Conservation (phyloP, 2,888 invertebrate species). For the Papilio demoleus region DNA sequence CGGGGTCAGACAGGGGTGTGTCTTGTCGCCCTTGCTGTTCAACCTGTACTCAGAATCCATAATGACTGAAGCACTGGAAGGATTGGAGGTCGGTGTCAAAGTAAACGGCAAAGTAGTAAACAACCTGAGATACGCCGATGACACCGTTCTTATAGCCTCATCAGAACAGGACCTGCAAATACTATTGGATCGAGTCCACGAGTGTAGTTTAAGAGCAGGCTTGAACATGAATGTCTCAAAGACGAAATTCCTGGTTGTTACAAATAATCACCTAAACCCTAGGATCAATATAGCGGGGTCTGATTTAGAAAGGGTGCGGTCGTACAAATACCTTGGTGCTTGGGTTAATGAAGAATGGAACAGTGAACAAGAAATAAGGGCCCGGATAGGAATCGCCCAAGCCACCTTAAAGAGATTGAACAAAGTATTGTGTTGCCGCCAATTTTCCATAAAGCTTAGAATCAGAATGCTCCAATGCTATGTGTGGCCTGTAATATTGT, state of each 20-base stretch:
- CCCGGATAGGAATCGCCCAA: conserved; percentile 31
- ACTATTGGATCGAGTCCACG: conserved; percentile 26
- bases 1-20: conserved; percentile 39
- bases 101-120: too few relatives aligned
- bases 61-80: conserved; percentile 18
- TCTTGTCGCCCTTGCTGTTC: conserved; percentile 37
- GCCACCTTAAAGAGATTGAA: conserved; percentile 20
- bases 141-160: conserved; percentile 29
- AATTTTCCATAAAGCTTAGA: conserved; percentile 13
- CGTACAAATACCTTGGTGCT: conserved; percentile 27
- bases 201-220: conserved; percentile 17
- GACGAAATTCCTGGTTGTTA: conserved; percentile 23
- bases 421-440: background rate
- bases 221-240: conserved; percentile 24
- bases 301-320: conserved; percentile 24
- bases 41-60: conserved; percentile 38
- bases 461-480: conserved; percentile 9
- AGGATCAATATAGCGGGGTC: background rate
- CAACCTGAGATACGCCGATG: background rate
- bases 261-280: background rate
- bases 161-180: conserved; percentile 31
- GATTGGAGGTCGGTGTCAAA: too few relatives aligned
- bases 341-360: conserved; percentile 30
- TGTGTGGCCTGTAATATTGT: background rate
- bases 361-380: conserved; percentile 21